A percentile compares a stretch with the other conserved stretches of the same genome.
Conservation (phyloP, 2,113 vertebrate species). For the Heterocephalus glaber region DNA sequence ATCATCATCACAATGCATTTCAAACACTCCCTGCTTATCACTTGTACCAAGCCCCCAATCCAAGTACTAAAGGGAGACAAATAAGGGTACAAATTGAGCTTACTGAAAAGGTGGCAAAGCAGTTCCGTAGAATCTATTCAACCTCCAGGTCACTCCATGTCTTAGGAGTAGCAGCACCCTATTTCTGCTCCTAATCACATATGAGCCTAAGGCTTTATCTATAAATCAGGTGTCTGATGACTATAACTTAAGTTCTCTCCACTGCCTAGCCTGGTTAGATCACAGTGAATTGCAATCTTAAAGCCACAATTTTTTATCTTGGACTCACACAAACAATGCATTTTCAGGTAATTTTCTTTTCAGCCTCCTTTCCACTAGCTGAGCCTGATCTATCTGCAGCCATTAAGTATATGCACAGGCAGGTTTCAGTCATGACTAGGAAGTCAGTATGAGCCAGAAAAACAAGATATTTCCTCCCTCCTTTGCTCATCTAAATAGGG, state of each 20-base stretch:
- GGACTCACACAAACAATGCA: background rate
- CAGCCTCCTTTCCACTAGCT: background rate
- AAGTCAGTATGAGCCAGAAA: conserved; percentile 60
- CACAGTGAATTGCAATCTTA: background rate
- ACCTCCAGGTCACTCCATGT: background rate
- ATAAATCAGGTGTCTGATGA: background rate
- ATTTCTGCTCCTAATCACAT: background rate
- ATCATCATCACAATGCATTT: too few species aligned
- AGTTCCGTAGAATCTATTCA: background rate
- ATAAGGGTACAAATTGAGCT: accelerated
- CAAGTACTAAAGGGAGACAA: background rate
- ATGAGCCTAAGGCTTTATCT: background rate
- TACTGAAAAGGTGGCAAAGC: background rate
- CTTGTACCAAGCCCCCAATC: background rate
- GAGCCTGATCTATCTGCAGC: conserved; percentile 13
- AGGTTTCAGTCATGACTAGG: conserved; percentile 37
- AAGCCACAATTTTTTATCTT: background rate
- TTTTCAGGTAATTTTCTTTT: background rate
- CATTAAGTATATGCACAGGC: conserved; percentile 48
- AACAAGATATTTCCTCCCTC: conserved; percentile 44
- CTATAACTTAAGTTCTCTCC: background rate
- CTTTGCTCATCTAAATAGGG: background rate
- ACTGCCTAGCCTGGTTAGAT: background rate
- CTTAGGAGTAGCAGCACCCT: background rate
- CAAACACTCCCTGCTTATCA: background rate